Evolutionary conservation across 2,888 invertebrate genomes (phyloP), one percentile per base, ranked within the genome.

Genomic region (Drosophila helvetica): DNA sequence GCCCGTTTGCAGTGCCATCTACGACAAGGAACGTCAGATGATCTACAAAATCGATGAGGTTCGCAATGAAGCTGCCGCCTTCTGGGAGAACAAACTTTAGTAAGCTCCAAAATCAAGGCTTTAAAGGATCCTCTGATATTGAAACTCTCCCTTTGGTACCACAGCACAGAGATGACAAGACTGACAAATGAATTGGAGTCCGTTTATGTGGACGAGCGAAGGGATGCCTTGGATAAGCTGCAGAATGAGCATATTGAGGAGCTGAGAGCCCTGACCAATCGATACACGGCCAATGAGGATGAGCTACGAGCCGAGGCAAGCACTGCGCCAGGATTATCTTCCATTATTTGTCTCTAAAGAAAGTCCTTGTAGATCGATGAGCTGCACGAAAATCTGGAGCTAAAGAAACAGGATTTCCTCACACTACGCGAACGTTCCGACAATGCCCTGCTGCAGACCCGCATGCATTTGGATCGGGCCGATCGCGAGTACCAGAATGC

Each of bases 61-160:
- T 87, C 92, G 93, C 74, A 92, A 93, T 71, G 93, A 93, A 89
- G 93, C 93, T 75, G 93, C 93, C 68, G 92, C 93, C 78, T 93
- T 94, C 92, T 95, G 95, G 95, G 95, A 95, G 89, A 93, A 94
- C 76, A 93, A 93, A 91, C 90, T 94, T 82, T 89, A 92, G 92
- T 91, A 88, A 90, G 89, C 17, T 7, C 15, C 1, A 17, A 3
- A 3, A 3, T 47, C 12, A 5, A 10, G 7, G 25, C n/a, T n/a
- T 12, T 47, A 8, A n/a, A 3, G 3, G 10, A 43, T 38, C 48
- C 17, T 10, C 33, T 12, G 2, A 58, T 7, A 3, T 18, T 53
- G 53, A 56, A 17, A n/a, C 1, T 30, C 9, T 47, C 0, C 22
- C 3, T 47, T 15, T 50, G 7, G 1, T 10, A 5, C 3, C 22